Conservation (phyloP, 2,797 vertebrate genomes). For the Tiaroga cobitis region DNA sequence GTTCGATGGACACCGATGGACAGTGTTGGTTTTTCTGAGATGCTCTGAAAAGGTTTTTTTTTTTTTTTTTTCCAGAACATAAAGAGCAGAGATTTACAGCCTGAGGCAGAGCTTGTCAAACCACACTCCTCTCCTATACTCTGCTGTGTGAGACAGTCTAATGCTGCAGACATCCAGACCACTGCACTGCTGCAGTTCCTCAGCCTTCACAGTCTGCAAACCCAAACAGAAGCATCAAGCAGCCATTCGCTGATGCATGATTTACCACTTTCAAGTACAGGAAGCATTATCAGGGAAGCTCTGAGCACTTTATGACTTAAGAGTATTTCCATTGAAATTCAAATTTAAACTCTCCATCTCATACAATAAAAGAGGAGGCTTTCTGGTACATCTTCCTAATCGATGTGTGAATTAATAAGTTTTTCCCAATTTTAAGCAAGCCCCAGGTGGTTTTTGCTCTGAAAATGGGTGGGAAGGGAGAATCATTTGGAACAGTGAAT, state of each 20-base stretch:
- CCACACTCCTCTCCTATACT: constrained; percentile 39
- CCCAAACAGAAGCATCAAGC: constrained; percentile 10
- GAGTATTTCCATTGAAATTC: constrained; percentile 25
- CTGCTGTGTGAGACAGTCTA: constrained; percentile 39
- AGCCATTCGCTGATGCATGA: constrained; percentile 9
- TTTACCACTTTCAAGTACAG: constrained; percentile 5
- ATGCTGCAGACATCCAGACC: constrained; percentile 44
- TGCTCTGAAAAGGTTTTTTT: constrained; percentile 50
- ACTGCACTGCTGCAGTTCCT: constrained; percentile 20
- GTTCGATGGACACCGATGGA: constrained; percentile 56
- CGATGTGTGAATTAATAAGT: constrained; percentile 16
- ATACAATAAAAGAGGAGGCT: constrained; percentile 1
- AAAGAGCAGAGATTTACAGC: constrained; percentile 57
- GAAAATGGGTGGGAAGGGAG: constrained; percentile 10
- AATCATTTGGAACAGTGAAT: constrained; percentile 20
- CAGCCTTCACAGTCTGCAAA: constrained; percentile 20
- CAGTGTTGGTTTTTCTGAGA: constrained; percentile 59
- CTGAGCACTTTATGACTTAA: background rate
- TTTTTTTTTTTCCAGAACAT: constrained; percentile 49
- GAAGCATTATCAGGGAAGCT: constrained; percentile 18
- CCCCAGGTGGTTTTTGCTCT: constrained; percentile 17
- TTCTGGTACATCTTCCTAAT: constrained; percentile 39
- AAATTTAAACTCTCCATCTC: background rate
- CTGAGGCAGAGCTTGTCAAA: constrained; percentile 59
- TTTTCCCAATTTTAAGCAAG: constrained; percentile 37